These are phyloP conservation scores for Porites lutea DNA, from an alignment of 64 coral and sea anemone genomes.

Conservation along the genomic window DNA sequence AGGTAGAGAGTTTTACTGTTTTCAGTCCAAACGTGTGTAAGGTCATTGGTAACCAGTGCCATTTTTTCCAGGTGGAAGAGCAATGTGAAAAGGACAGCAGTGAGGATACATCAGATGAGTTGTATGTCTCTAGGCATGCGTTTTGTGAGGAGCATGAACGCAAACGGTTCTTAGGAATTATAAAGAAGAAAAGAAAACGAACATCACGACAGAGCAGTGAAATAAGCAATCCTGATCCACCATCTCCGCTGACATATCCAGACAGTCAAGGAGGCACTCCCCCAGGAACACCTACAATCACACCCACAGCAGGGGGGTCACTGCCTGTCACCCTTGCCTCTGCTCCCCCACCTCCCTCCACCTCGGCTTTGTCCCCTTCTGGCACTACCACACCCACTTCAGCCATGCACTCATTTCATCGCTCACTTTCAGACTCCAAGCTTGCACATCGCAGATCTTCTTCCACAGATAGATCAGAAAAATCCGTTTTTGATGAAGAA, in stretches of 20 bases:
- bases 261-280: conserved; percentile 60
- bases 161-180: conserved; percentile 90
- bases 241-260: conserved; percentile 50
- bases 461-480: conserved; percentile 78
- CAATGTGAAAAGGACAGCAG: conserved; percentile 40
- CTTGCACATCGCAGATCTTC: conserved; percentile 80
- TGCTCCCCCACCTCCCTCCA: not conserved
- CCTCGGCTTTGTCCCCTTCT: conserved; percentile 1
- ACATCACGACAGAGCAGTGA: conserved; percentile 90
- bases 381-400: conserved; percentile 31
- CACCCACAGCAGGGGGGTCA: not conserved
- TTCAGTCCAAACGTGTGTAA: too few species aligned
- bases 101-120: conserved; percentile 75
- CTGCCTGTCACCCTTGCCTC: not conserved
- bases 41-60: not conserved
- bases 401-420: conserved; percentile 54
- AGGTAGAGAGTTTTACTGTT: too few species aligned
- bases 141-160: conserved; percentile 98
- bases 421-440: conserved; percentile 76
- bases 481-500: conserved; percentile 67
- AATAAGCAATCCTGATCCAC: conserved; percentile 70
- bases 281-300: conserved; percentile 58
- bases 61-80: conserved; percentile 25
- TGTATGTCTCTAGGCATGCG: conserved; percentile 77
- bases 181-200: conserved; percentile 95